These are phyloP conservation scores for Scaptomyza graminum DNA, from an alignment of 1,140 invertebrate genomes.

Conservation along the genomic window DNA sequence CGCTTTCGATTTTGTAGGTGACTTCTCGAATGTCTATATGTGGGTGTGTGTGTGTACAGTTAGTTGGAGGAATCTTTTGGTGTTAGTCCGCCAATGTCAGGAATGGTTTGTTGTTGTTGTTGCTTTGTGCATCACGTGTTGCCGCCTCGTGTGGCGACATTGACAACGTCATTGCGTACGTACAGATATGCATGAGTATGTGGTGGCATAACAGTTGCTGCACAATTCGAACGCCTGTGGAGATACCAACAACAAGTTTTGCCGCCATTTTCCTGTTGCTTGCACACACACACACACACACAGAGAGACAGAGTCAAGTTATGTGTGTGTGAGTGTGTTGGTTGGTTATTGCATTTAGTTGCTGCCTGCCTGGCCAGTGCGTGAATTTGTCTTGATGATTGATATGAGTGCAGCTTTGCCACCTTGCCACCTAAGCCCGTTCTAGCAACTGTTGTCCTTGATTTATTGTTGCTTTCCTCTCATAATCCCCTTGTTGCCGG, in stretches of 20 bases:
- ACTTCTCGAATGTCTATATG: background rate
- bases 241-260: slow-evolving; percentile 67
- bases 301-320: too few species aligned
- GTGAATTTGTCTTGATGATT: slow-evolving; percentile 41
- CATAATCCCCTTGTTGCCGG: slow-evolving; percentile 3
- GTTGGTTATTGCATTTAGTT: slow-evolving; percentile 7
- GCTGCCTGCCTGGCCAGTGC: slow-evolving; percentile 17
- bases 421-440: background rate
- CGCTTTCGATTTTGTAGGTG: slow-evolving; percentile 73
- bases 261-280: slow-evolving; percentile 66
- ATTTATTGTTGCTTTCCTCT: slow-evolving; percentile 22
- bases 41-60: background rate
- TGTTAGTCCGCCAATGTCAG: background rate
- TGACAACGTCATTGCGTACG: slow-evolving; percentile 31
- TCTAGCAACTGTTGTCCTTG: background rate
- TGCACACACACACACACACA: background rate
- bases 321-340: background rate
- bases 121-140: slow-evolving; percentile 66
- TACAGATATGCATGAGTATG: slow-evolving; percentile 6
- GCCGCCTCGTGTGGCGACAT: slow-evolving; percentile 56
- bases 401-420: slow-evolving; percentile 30
- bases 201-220: slow-evolving; percentile 24
- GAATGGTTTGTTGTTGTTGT: slow-evolving; percentile 9
- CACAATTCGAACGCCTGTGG: slow-evolving; percentile 22
- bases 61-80: slow-evolving; percentile 34